Percentiles rank a stretch among this genome's conserved stretches.
Evolutionary conservation across 30 jellyfish, hydroid and myxozoan genomes (phyloP).

Genomic region (Sanderia malayensis): DNA sequence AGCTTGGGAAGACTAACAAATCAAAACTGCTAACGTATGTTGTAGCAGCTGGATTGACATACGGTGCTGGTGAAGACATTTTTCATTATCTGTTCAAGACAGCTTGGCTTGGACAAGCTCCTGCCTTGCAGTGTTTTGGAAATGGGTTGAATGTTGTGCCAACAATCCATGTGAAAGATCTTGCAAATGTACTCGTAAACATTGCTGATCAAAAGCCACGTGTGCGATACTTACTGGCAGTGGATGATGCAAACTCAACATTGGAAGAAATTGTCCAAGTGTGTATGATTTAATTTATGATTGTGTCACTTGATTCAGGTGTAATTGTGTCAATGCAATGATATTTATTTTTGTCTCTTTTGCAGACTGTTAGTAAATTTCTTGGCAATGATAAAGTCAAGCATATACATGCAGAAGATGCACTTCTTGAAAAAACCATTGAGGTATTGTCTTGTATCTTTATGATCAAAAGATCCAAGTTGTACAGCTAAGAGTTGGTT

Average conservation of each 20-base stretch:
- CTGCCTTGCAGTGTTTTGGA: conserved; percentile 75
- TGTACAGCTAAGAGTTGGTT: too few species aligned
- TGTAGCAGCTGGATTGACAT: conserved; percentile 85
- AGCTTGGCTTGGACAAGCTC: conserved; percentile 92
- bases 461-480: too few species aligned
- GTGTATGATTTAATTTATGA: too few species aligned
- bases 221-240: conserved; percentile 86
- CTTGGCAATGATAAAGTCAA: conserved; percentile 81
- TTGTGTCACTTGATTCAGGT: too few species aligned
- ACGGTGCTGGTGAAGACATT: conserved; percentile 90
- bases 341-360: too few species aligned
- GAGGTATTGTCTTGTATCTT: too few species aligned
- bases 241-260: conserved; percentile 89
- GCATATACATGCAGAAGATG: conserved; percentile 78
- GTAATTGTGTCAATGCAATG: too few species aligned
- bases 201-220: conserved; percentile 84
- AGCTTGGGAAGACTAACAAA: conserved; percentile 88
- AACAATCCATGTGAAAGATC: conserved; percentile 78
- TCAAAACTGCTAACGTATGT: conserved; percentile 77
- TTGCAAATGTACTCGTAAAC: conserved; percentile 73
- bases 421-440: conserved; percentile 78
- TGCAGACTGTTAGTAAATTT: conserved; percentile 73
- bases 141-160: conserved; percentile 84
- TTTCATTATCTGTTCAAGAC: conserved; percentile 81
- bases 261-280: conserved; percentile 90